phyloP scores from a whole-genome alignment of 2,888 invertebrate genomes.

The Elegia similella region DNA sequence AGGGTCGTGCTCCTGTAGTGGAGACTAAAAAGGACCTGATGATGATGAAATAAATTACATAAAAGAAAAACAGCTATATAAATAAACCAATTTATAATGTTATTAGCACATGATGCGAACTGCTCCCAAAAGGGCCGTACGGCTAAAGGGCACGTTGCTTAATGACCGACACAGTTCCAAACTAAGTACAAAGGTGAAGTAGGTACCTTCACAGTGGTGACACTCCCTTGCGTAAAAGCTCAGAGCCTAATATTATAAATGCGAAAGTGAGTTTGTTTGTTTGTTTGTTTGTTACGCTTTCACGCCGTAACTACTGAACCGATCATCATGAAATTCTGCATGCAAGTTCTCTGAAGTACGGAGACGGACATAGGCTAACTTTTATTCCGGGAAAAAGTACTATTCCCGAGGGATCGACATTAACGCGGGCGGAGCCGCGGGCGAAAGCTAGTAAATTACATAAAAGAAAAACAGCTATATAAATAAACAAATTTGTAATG shows the following conservation, averaged over 20 bases:
- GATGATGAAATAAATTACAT: background rate
- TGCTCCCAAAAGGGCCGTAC: background rate
- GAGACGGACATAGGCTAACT: too few relatives aligned
- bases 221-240: background rate
- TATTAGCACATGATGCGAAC: background rate
- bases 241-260: background rate
- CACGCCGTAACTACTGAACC: too few relatives aligned
- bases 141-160: conserved; percentile 3
- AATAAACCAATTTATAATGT: conserved; percentile 3
- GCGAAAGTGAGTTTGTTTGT: too few relatives aligned
- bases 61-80: background rate
- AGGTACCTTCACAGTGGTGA: background rate
- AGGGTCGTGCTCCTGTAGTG: too few relatives aligned
- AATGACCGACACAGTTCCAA: conserved; percentile 2
- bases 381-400: too few relatives aligned
- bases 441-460: too few relatives aligned
- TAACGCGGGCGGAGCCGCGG: too few relatives aligned
- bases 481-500: conserved; percentile 2
- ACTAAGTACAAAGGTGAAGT: background rate
- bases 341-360: background rate
- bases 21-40: too few relatives aligned
- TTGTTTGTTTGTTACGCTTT: too few relatives aligned
- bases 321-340: too few relatives aligned
- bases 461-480: background rate
- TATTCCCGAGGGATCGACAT: too few relatives aligned